phyloP scores from a whole-genome alignment of 2,113 vertebrate species.

The Peromyscus leucopus region DNA sequence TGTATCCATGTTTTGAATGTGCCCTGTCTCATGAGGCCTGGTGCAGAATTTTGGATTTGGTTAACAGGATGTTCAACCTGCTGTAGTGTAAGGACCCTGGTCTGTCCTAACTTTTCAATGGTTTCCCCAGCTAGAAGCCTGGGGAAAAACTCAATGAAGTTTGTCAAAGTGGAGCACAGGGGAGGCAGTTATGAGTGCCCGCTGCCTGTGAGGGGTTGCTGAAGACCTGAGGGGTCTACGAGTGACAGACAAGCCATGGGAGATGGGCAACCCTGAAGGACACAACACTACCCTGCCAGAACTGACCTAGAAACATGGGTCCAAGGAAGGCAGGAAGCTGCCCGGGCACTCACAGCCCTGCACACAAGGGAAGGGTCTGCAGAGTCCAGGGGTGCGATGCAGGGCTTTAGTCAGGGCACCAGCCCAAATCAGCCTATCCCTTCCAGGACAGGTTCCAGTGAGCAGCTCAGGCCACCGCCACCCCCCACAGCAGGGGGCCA shows the following conservation, averaged over 20 bases:
- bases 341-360: no score
- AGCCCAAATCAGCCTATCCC: not conserved
- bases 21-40: no score
- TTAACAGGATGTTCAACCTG: not conserved
- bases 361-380: fast-evolving
- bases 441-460: not conserved
- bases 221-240: not conserved
- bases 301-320: not conserved
- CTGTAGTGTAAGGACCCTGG: not conserved
- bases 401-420: not conserved
- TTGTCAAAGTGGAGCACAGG: not conserved
- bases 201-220: not conserved
- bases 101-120: not conserved
- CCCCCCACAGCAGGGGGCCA: not conserved
- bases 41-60: not conserved
- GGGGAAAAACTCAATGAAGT: not conserved
- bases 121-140: not conserved
- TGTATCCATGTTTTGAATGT: not conserved
- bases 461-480: not conserved
- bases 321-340: not conserved
- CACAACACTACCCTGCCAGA: not conserved
- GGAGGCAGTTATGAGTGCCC: not conserved
- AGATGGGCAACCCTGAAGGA: fast-evolving
- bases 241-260: not conserved
- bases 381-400: not conserved